Evolutionary conservation across 2,797 vertebrate species (phyloP).

Genomic region (Propithecus deckenii): DNA sequence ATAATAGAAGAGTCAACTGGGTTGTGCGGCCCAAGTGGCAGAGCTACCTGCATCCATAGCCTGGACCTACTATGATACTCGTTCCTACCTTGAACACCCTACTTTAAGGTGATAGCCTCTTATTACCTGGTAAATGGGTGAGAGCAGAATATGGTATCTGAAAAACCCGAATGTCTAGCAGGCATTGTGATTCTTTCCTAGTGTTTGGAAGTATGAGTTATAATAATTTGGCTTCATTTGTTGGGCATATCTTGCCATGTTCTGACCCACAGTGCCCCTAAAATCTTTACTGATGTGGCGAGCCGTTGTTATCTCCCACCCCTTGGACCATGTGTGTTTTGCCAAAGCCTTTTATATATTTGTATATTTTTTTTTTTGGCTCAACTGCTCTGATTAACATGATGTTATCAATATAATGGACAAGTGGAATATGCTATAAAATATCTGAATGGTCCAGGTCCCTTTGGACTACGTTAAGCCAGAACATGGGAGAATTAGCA

Average conservation of each 20-base stretch:
- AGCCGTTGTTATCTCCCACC: not conserved
- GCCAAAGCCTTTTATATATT: not conserved
- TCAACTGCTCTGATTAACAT: not conserved
- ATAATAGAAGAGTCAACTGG: not conserved
- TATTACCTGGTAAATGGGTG: not conserved
- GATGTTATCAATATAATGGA: not conserved
- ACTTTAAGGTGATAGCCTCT: not conserved
- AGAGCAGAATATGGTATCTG: not conserved
- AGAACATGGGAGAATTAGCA: not conserved
- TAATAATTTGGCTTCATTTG: not conserved
- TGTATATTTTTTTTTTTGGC: slow-evolving; percentile 1
- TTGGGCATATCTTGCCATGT: not conserved
- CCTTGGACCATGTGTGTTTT: not conserved
- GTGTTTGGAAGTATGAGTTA: not conserved
- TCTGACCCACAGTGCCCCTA: not conserved
- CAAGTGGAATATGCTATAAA: not conserved
- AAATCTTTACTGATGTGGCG: not conserved
- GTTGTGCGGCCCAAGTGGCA: not conserved
- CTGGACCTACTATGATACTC: not conserved
- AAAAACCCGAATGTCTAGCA: not conserved
- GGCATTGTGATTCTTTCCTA: not conserved
- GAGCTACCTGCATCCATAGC: not conserved
- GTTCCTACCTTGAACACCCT: not conserved
- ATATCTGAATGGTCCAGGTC: not conserved
- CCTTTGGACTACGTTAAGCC: not conserved